Base-by-base conservation (phyloP, 2,113 vertebrate genomes). In the Formicarius rufipectus region DNA sequence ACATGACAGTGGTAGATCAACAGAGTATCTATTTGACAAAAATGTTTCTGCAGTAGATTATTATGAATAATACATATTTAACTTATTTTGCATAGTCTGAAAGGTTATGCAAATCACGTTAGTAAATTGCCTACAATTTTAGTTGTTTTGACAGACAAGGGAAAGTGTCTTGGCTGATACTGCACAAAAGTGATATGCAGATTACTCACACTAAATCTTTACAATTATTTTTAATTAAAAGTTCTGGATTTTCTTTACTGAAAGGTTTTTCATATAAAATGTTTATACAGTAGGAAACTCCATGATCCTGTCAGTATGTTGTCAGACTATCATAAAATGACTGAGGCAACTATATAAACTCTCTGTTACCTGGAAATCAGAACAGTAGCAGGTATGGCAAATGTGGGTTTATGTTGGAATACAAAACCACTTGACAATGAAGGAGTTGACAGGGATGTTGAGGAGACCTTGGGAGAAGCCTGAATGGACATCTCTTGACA, bases 21-120 rank as follows among this genome's bases (percentile, higher is more conserved):
- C 89, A 93, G 72, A 93, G 74, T 55, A 30, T 87, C 52, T 94
- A 73, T 95, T 71, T 90, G 94, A 97, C 66, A 86, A 89, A 63
- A 97, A 78, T 33, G 20, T 89, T 96, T 96, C 78, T 91, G 45
- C 18, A 50, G n/a, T n/a, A 85, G 80, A 94, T 90, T 89, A 95
- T 94, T 22, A 97, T 96, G 95, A 97, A 97, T 97, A 97, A 97
- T 95, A 80, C 75, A 97, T 97, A 75, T 59, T 91, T 96, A 93
- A 94, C 77, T 94, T 87, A 96, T 93, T 96, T 93, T 93, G 53
- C 91, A 95, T 90, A 92, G 87, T 94, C 79, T 96, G 93, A 95
- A 94, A 97, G 96, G 93, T 83, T 95, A 96, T 97, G 92, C 79
- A 97, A 97, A 97, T 97, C 39, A 92, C 64, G 91, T 95, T 94